Evolutionary conservation across 2,888 invertebrate species (phyloP), one percentile per base, ranked within the genome.

Genomic region (Abrostola triplasia): DNA sequence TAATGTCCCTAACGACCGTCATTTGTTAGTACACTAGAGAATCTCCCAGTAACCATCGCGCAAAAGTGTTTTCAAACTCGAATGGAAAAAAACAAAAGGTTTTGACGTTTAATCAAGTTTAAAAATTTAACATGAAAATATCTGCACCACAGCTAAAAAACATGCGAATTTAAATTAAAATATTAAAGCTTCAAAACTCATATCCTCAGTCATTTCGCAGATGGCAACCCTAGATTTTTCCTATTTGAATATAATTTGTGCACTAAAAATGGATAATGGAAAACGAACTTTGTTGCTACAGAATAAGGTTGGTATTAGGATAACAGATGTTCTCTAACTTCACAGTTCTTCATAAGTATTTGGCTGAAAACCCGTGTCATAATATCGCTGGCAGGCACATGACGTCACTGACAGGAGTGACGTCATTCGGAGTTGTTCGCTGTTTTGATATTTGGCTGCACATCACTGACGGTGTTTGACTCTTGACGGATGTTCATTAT

Each of bases 201-300:
- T 70, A 74, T 62, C 69, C 54, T 48, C 53, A 63, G 61, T 67
- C 65, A 67, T 69, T 66, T 66, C 60, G 60, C 68, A 77, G 65
- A 69, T 64, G 74, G 62, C 66, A 80, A 66, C 76, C 76, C 73
- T 76, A 71, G 52, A 67, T 64, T 65, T 80, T 73, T 67, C 52
- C 55, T 64, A 67, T 70, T 73, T 67, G 58, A 77, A 73, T 73
- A 59, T 75, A 77, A 73, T 76, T 73, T 73, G 60, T 65, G 54
- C 64, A 59, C 36, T 38, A 7, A 11, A 9, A 11, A 5, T n/a
- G 5, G 8, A 57, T 9, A 48, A 11, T 24, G 0, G 0, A 68
- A 75, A 61, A 6, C 41, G 11, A 44, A 64, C 77, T 51, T n/a
- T 77, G 48, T 8, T 0, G 0, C 0, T 24, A 11, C 0, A 6